phyloP scores from a whole-genome alignment of 1,140 invertebrate species.

The Solen grandis region DNA sequence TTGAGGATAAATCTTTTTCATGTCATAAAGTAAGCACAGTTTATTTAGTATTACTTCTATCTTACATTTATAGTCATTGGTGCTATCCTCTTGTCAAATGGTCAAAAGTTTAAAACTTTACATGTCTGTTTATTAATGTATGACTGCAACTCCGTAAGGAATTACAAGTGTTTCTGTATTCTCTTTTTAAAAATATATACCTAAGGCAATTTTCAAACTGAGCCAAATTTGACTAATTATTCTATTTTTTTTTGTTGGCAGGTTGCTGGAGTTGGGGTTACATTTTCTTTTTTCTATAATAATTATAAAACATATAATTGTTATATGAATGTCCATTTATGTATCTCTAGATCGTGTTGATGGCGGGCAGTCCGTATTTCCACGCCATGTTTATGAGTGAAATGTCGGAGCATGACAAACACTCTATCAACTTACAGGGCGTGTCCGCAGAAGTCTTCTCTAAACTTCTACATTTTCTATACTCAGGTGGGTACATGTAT shows the following conservation, averaged over 20 bases:
- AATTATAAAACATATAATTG: neutral
- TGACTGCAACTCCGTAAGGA: neutral
- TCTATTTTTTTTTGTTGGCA: neutral
- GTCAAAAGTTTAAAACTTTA: too few relatives aligned
- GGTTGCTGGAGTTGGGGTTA: neutral
- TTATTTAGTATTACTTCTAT: neutral
- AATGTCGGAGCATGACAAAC: conserved; percentile 83
- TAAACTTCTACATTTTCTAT: conserved; percentile 92
- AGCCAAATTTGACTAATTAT: too few relatives aligned
- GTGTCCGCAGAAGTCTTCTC: conserved; percentile 88
- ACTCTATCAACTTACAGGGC: conserved; percentile 87
- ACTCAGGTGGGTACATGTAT: conserved; percentile 89
- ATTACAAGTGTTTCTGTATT: neutral
- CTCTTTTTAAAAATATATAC: neutral
- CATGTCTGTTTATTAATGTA: neutral
- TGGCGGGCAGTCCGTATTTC: conserved; percentile 72
- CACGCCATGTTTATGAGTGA: conserved; percentile 73
- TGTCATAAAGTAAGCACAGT: conserved; percentile 39
- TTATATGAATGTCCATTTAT: conserved; percentile 19
- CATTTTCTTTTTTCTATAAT: neutral
- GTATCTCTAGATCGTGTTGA: conserved; percentile 63
- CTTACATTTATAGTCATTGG: neutral
- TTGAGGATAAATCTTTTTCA: conserved; percentile 26
- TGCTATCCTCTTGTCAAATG: too few relatives aligned
- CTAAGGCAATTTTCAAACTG: neutral